Evolutionary conservation across 2,113 vertebrate species (phyloP), one percentile per base, ranked within the genome.

Genomic region (Gavialis gangeticus): DNA sequence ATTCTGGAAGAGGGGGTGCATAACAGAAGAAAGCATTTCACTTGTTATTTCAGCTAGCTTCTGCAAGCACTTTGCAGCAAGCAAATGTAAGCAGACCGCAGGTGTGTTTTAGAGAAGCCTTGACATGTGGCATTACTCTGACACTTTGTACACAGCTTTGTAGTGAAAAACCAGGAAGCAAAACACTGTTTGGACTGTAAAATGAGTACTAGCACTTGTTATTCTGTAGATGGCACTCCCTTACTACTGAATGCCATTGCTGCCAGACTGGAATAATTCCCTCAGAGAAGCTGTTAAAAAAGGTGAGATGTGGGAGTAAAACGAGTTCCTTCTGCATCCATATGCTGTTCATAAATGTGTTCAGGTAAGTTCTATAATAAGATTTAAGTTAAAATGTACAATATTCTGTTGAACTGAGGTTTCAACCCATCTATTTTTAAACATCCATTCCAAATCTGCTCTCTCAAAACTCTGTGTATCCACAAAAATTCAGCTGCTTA

Each of bases 151-250:
- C 10, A 71, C 0, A 1, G 8, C 76, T 17, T 21, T 12, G 3
- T 25, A n/a, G 37, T 4, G 0, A 15, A 30, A 21, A 5, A 6
- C 0, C 2, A 28, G 62, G 24, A 19, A 28, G 22, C 1, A 1
- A 2, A 2, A 27, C 56, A 3, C 9, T 3, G n/a, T 0, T 22
- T 21, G 87, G 54, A 15, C 37, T 37, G 37, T 37, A 37, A 37
- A 37, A 37, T 37, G 37, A 37, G 37, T 37, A 16, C 10, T 67
- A 60, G 22, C 93, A 0, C 12, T 1, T 30, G 24, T 8, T 3
- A 64, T 1, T 94, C 96, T 90, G 78, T 95, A 96, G 96, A 82
- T 87, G 96, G 96, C 96, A 93, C 84, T 88, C 46, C 89, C 4
- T 15, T 89, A 27, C 81, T 9, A 62, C 76, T 2, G 19, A 56